A percentile compares a stretch with the other conserved stretches of the same genome.
Evolutionary conservation across 1,140 invertebrate genomes (phyloP).

Genomic region (Cyclina sinensis): DNA sequence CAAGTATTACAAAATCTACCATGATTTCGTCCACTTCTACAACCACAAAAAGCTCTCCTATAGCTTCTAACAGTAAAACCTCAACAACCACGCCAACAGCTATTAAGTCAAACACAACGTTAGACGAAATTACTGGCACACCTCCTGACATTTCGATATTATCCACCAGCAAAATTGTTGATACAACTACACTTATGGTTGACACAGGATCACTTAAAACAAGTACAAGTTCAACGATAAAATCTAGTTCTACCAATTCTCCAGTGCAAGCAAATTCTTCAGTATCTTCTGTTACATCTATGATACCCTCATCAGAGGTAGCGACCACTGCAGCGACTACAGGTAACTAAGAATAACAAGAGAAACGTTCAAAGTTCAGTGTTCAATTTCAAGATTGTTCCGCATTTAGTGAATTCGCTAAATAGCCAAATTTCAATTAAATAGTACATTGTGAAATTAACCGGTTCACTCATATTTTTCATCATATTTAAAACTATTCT

Average conservation of each 20-base stretch:
- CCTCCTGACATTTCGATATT: neutral
- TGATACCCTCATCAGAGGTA: neutral
- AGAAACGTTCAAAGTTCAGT: no score
- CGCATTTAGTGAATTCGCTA: no score
- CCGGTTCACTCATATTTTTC: no score
- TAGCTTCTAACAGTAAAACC: neutral
- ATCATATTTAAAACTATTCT: neutral
- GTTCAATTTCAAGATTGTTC: no score
- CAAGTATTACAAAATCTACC: neutral
- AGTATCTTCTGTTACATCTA: neutral
- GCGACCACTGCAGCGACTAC: no score
- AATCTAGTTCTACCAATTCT: neutral
- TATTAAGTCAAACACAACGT: neutral
- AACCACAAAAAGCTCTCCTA: neutral
- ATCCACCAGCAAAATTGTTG: no score
- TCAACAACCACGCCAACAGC: neutral
- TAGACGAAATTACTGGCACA: neutral
- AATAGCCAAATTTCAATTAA: no score
- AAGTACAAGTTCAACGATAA: neutral
- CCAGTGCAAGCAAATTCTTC: neutral
- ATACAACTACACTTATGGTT: no score
- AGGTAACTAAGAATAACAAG: no score
- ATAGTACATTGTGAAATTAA: no score
- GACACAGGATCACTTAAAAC: no score
- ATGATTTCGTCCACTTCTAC: neutral